Base-by-base conservation (phyloP, 2,888 invertebrate genomes). In the Willowsia nigromaculata region DNA sequence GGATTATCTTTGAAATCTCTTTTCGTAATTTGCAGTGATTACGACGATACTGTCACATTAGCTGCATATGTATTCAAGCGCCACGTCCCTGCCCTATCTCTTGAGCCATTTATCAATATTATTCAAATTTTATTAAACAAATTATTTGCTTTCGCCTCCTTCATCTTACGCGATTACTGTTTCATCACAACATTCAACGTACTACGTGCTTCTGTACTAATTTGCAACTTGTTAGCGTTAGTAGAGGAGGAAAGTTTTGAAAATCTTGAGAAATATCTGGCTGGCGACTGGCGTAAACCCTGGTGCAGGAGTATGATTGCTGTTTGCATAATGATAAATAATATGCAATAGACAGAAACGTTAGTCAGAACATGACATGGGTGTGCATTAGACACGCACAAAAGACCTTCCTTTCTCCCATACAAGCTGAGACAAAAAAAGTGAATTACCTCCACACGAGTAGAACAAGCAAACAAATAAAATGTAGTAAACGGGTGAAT, bases 71-170 rank as follows among this genome's bases (percentile, higher is more conserved):
- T 15, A 18, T 30, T 62, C 30, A 4, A 18, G 50, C 50, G 62
- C 62, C 62, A 62, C 62, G 62, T 40, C 15, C 43, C 2, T 65
- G 22, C 25, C 37, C n/a, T 68, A 37, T 18, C 18, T 40, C 18
- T n/a, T 25, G 25, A 47, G 30, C 50, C 47, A 74, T 74, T 74
- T 74, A 74, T 74, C 74, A 74, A 74, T 47, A 74, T 74, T 74
- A 74, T 74, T 74, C 74, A 47, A 74, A 27, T 27, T 50, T 50
- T 50, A 74, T 50, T 74, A 74, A 18, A n/a, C 27, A 74, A 71
- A 74, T 71, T 43, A 25, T 43, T 65, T 71, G n/a, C n/a, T 74
- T 47, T 74, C 27, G 25, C 40, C 43, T 43, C 15, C 33, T 65
- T 43, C 68, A 11, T 71, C 40, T 68, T 22, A 7, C 13, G 5